Percentiles rank a stretch among this genome's conserved stretches.
These are phyloP conservation scores for Nycticryphes semicollaris DNA, from an alignment of 2,113 vertebrate genomes.

Conservation along the genomic window DNA sequence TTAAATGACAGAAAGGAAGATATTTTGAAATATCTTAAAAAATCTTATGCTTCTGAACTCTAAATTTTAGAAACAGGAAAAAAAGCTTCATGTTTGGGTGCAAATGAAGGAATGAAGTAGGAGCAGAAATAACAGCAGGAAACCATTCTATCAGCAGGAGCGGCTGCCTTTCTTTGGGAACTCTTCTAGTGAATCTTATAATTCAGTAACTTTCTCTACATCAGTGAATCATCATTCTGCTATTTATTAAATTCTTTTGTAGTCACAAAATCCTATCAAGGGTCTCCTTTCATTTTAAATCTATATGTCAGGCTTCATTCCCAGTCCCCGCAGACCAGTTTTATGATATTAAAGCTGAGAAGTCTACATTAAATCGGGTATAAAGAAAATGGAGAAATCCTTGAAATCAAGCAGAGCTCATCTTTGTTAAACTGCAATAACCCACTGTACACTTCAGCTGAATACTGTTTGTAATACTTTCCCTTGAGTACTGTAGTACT, in stretches of 20 bases:
- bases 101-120: neutral
- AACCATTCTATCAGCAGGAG: neutral
- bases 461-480: slow-evolving; percentile 27
- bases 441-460: slow-evolving; percentile 14
- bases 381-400: slow-evolving; percentile 46
- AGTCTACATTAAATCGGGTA: slow-evolving; percentile 15
- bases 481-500: neutral
- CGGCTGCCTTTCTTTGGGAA: neutral
- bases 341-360: slow-evolving; percentile 8
- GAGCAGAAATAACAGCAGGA: neutral
- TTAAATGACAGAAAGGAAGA: neutral
- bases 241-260: slow-evolving; percentile 44
- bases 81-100: neutral
- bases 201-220: slow-evolving; percentile 16
- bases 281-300: slow-evolving; percentile 25
- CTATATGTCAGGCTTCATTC: slow-evolving; percentile 6
- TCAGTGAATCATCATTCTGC: neutral
- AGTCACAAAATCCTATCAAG: slow-evolving; percentile 28
- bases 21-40: neutral
- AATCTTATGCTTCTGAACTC: neutral
- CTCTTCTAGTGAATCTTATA: neutral
- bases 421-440: slow-evolving; percentile 50
- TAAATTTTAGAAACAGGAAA: neutral
- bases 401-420: slow-evolving; percentile 50
- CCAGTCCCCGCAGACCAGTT: slow-evolving; percentile 3